Conservation (phyloP, 2,113 vertebrate genomes). For the Physeter macrocephalus region DNA sequence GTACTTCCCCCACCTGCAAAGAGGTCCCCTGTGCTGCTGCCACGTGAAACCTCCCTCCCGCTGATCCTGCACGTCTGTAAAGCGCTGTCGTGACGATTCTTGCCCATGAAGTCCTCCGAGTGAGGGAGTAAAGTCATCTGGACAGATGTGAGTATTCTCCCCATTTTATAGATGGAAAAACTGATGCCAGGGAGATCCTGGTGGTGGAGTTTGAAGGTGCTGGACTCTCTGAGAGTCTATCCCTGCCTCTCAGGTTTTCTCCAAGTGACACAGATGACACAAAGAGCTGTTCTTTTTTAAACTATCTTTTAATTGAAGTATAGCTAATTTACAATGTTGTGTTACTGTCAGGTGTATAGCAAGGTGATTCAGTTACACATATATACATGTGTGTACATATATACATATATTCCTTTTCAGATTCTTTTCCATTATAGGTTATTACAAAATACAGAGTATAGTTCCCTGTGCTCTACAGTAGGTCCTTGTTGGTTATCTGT, state of each 20-base stretch:
- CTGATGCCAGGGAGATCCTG: neutral
- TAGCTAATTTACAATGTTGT: neutral
- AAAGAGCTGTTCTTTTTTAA: neutral
- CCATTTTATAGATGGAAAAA: neutral
- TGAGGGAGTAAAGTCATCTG: neutral
- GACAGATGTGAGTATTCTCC: neutral
- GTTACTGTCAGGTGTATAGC: neutral
- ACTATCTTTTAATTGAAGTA: neutral
- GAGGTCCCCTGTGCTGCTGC: neutral
- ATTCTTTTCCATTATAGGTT: neutral
- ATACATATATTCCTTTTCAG: neutral
- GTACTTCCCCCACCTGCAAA: neutral
- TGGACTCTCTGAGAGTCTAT: neutral
- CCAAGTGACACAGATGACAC: neutral
- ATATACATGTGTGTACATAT: too few species aligned
- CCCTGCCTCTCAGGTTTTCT: neutral
- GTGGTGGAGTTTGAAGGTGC: neutral
- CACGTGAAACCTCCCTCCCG: neutral
- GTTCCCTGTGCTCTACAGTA: neutral
- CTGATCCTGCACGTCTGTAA: conserved; percentile 7
- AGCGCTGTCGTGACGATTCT: neutral
- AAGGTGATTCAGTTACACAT: neutral
- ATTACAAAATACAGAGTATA: neutral
- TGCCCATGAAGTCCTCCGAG: neutral
- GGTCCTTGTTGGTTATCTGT: neutral